Base-by-base conservation (phyloP, 2,888 invertebrate genomes). In the Timema podura region DNA sequence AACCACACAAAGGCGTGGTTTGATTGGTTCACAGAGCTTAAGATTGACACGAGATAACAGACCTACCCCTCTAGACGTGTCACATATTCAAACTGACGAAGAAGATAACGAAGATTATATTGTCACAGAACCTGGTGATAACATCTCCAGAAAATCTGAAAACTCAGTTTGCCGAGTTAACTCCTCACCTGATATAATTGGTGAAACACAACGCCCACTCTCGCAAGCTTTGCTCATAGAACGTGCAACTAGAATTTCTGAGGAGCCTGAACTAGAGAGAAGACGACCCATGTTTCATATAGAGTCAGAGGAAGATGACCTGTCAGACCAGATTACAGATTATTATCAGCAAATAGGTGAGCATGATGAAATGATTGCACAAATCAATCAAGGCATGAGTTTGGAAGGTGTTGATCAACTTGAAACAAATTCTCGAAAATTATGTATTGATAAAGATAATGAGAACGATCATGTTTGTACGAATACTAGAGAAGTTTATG, bases 241-340 rank as follows among this genome's bases (percentile, higher is more conserved):
- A 45, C n/a, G 61, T 44, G 61, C 61, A 10, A 30, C 61, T 0
- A 61, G 30, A 61, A 45, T 13, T 16, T 11, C 61, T 45, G 44
- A 9, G 30, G 61, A 61, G 11, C 44, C 44, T 13, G 61, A 10
- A 44, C 44, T 69, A 49, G 68, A 67, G 0, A 74, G 74, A 70
- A 78, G 80, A 70, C 81, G 80, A 75, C 81, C 83, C 10, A 75
- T 83, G 70, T 84, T 84, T 74, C 80, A 80, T 71, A 78, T 84
- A 73, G 82, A 82, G 75, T 83, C 83, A 11, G 82, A 81, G 75
- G 83, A 82, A 51, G 82, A 81, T 68, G 71, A 71, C 16, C 30
- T 70, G 11, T 48, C 68, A 11, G 70, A 68, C 45, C 49, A 13
- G 51, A 69, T 8, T 30, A 30, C 30, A 30, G 30, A 30, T 30